A percentile compares a stretch with the other conserved stretches of the same genome.
phyloP scores from a whole-genome alignment of 2,888 invertebrate genomes.

The Miltochrista miniata region DNA sequence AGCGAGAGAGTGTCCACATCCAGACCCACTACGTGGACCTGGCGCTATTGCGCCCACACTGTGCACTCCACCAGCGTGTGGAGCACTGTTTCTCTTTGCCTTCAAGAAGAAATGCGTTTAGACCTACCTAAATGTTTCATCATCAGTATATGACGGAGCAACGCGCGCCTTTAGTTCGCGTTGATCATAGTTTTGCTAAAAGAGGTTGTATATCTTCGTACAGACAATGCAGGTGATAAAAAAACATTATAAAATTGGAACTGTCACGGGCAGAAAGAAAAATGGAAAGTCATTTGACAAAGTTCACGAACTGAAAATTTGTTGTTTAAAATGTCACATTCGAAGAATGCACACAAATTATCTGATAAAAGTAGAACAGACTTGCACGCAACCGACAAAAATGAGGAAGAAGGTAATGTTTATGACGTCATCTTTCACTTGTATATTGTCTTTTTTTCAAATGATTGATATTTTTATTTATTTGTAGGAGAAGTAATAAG shows the following conservation, averaged over 20 bases:
- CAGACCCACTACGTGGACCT: too few species aligned
- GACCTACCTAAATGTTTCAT: too few species aligned
- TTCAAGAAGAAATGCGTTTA: too few species aligned
- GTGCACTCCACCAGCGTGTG: too few species aligned
- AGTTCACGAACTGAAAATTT: slow-evolving; percentile 76
- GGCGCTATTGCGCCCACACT: too few species aligned
- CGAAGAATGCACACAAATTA: slow-evolving; percentile 74
- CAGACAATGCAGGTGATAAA: slow-evolving; percentile 20
- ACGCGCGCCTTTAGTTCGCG: too few species aligned
- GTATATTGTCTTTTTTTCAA: slow-evolving; percentile 12
- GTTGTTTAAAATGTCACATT: slow-evolving; percentile 79
- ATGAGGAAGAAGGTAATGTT: slow-evolving; percentile 63
- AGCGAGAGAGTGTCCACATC: too few species aligned
- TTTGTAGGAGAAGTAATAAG: slow-evolving; percentile 60
- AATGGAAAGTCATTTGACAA: slow-evolving; percentile 77
- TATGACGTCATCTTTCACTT: not conserved
- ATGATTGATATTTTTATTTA: slow-evolving; percentile 31
- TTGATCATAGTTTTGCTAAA: not conserved
- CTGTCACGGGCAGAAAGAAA: slow-evolving; percentile 64
- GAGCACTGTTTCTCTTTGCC: too few species aligned
- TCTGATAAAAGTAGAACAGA: slow-evolving; percentile 66
- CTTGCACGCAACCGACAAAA: slow-evolving; percentile 46
- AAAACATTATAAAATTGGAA: slow-evolving; percentile 63
- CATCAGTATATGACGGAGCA: too few species aligned
- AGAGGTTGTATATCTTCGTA: slow-evolving; percentile 10